Conservation (phyloP, 2,113 vertebrate species). For the Nibea albiflora region DNA sequence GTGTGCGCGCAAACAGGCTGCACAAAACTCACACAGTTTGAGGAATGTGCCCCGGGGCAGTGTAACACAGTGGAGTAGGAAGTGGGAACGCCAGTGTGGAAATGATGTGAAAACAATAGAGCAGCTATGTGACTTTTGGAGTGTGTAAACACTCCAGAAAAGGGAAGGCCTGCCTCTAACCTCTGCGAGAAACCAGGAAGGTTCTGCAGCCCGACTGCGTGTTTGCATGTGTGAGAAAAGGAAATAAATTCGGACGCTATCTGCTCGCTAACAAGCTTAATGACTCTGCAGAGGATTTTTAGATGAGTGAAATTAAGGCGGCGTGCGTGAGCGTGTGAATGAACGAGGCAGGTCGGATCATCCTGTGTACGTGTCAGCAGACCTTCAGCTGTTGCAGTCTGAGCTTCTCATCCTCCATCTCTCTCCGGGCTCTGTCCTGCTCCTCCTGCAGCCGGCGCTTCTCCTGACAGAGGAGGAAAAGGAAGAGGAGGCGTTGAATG, state of each 20-base stretch:
- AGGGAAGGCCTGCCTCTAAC: slow-evolving; percentile 57
- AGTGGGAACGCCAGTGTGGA: slow-evolving; percentile 74
- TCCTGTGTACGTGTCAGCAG: slow-evolving; percentile 47
- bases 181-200: slow-evolving; percentile 51
- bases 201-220: slow-evolving; percentile 36
- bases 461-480: slow-evolving; percentile 77
- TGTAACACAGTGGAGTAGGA: slow-evolving; percentile 67
- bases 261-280: slow-evolving; percentile 50
- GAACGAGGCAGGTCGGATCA: slow-evolving; percentile 26
- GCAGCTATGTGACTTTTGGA: slow-evolving; percentile 48
- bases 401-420: slow-evolving; percentile 90
- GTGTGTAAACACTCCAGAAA: slow-evolving; percentile 62
- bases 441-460: slow-evolving; percentile 88
- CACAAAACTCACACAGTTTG: slow-evolving; percentile 55
- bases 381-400: slow-evolving; percentile 90
- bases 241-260: slow-evolving; percentile 46
- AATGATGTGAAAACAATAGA: slow-evolving; percentile 79
- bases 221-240: slow-evolving; percentile 31
- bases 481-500: neutral
- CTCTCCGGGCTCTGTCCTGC: slow-evolving; percentile 83
- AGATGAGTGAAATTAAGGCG: slow-evolving; percentile 26
- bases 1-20: slow-evolving; percentile 18
- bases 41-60: slow-evolving; percentile 71
- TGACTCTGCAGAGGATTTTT: slow-evolving; percentile 45
- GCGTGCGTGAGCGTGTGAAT: slow-evolving; percentile 12